A percentile compares a stretch with the other conserved stretches of the same genome.
These are phyloP conservation scores for Adoxophyes honmai DNA, from an alignment of 1,140 invertebrate species.

Conservation along the genomic window DNA sequence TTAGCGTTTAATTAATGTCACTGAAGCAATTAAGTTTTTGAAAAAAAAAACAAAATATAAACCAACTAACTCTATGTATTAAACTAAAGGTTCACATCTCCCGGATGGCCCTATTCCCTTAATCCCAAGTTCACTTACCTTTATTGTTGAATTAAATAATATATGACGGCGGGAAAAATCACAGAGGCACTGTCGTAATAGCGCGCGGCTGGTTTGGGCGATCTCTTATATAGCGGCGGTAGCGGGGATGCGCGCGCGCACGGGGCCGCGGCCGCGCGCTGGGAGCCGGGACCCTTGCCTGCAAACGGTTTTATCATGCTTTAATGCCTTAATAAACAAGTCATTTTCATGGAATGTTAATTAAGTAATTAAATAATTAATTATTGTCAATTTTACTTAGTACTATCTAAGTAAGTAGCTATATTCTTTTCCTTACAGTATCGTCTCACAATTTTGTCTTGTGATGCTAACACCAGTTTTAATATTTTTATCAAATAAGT, in stretches of 20 bases:
- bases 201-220: conserved; percentile 63
- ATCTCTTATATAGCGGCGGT: conserved; percentile 65
- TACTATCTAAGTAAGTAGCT: too few relatives aligned
- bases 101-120: conserved; percentile 41
- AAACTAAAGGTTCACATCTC: conserved; percentile 7
- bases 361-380: too few relatives aligned
- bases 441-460: too few relatives aligned
- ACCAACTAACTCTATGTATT: background rate
- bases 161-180: conserved; percentile 64
- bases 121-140: conserved; percentile 57
- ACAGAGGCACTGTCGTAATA: conserved; percentile 73
- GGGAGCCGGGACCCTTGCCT: conserved; percentile 2
- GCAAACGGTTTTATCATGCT: too few relatives aligned
- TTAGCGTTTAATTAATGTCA: background rate
- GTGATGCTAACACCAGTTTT: too few relatives aligned
- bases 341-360: too few relatives aligned
- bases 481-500: too few relatives aligned
- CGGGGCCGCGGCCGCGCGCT: conserved; percentile 39
- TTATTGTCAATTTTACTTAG: too few relatives aligned
- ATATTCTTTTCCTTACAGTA: too few relatives aligned
- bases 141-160: conserved; percentile 49
- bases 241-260: conserved; percentile 60
- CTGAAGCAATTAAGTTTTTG: background rate
- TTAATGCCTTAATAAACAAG: too few relatives aligned
- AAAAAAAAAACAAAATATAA: background rate